Percentiles rank a stretch among this genome's conserved stretches.
phyloP scores from a whole-genome alignment of 2,797 vertebrate species.

The Adrianichthys oophorus region DNA sequence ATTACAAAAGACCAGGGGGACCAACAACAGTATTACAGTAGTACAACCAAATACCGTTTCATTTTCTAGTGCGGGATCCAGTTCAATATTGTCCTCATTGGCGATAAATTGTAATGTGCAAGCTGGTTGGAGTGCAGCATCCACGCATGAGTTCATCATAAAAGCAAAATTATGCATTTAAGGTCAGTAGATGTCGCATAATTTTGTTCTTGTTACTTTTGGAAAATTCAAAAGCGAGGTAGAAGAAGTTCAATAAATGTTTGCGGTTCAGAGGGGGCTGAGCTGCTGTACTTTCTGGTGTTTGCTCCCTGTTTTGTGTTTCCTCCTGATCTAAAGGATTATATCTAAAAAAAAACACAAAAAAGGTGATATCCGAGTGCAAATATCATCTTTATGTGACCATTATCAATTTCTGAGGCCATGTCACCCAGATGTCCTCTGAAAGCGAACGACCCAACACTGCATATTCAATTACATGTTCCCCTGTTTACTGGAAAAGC shows the following conservation, averaged over 20 bases:
- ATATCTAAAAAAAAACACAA: conserved; percentile 62
- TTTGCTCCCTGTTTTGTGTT: conserved; percentile 50
- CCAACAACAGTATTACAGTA: conserved; percentile 56
- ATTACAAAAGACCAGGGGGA: conserved; percentile 75
- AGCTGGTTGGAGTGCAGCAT: conserved; percentile 38
- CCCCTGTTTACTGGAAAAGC: conserved; percentile 81
- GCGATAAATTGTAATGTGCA: conserved; percentile 62
- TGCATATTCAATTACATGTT: conserved; percentile 76
- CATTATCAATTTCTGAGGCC: conserved; percentile 82
- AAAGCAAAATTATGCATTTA: conserved; percentile 7
- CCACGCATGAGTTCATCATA: conserved; percentile 5
- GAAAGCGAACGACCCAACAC: conserved; percentile 70
- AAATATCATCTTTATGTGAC: conserved; percentile 77
- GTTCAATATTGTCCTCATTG: conserved; percentile 65
- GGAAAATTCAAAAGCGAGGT: too few relatives aligned
- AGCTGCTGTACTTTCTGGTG: conserved; percentile 41
- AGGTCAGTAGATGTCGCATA: too few relatives aligned
- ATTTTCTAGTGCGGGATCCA: conserved; percentile 57
- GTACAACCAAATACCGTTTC: conserved; percentile 70
- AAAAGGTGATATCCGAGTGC: conserved; percentile 63
- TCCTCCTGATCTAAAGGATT: conserved; percentile 67
- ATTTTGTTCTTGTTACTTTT: too few relatives aligned
- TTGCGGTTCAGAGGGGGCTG: conserved; percentile 12
- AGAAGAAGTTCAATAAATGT: too few relatives aligned
- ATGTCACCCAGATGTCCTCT: conserved; percentile 80